These are phyloP conservation scores for Aleiodes testaceus DNA, from an alignment of 2,888 invertebrate species.

Conservation along the genomic window DNA sequence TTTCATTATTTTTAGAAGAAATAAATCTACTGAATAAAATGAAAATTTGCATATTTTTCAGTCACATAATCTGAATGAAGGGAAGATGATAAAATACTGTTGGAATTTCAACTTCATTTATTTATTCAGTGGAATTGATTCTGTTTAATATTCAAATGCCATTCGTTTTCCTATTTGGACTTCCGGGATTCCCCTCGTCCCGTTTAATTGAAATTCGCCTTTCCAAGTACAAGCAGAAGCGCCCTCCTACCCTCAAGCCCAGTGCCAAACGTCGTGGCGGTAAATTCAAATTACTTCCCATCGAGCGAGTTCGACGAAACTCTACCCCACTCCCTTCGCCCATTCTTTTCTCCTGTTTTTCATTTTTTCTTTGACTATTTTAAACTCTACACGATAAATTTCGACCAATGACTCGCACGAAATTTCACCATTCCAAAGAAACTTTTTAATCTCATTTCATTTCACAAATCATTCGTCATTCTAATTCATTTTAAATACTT, in stretches of 20 bases:
- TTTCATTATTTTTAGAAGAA: not conserved
- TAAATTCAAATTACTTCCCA: constrained; percentile 54
- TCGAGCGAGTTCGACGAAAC: constrained; percentile 45
- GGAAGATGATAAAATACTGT: not conserved
- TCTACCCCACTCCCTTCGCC: not conserved
- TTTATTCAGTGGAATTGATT: constrained; percentile 25
- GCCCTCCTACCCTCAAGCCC: constrained; percentile 13
- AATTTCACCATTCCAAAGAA: constrained; percentile 49
- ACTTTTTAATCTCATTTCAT: constrained; percentile 49
- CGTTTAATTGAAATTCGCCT: constrained; percentile 42
- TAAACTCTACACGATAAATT: constrained; percentile 45
- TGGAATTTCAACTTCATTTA: not conserved
- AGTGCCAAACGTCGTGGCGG: constrained; percentile 41
- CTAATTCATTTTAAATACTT: not conserved
- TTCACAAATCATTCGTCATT: not conserved
- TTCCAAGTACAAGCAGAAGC: constrained; percentile 14
- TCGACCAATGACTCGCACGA: constrained; percentile 49
- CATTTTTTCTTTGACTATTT: too few species aligned
- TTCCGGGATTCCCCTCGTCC: constrained; percentile 23
- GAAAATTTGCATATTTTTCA: not conserved
- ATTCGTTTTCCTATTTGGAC: constrained; percentile 39
- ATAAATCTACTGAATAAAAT: too few species aligned
- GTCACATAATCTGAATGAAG: not conserved
- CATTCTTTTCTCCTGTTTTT: constrained; percentile 12
- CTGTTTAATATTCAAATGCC: constrained; percentile 41